Conservation (phyloP, 2,888 invertebrate genomes). For the Volucella inanis region DNA sequence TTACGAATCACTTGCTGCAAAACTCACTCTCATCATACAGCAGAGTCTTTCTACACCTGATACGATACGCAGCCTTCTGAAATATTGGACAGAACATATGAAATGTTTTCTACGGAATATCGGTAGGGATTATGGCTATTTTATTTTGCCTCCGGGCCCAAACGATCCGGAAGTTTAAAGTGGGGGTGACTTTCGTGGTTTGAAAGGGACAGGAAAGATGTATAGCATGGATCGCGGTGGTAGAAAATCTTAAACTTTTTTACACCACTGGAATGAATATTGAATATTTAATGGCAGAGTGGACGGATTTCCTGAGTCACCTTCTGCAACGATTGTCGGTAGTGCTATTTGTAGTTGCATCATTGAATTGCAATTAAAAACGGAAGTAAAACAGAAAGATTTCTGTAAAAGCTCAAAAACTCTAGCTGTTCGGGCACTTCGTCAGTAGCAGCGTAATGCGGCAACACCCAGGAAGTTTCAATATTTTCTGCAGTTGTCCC, state of each 20-base stretch:
- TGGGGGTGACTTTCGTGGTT: conserved; percentile 79
- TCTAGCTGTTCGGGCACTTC: conserved; percentile 86
- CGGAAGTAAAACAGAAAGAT: conserved; percentile 81
- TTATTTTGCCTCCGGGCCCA: conserved; percentile 80
- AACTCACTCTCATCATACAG: conserved; percentile 88
- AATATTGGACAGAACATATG: conserved; percentile 90
- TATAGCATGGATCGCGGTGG: conserved; percentile 63
- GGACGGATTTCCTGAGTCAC: conserved; percentile 65
- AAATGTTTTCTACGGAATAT: conserved; percentile 82
- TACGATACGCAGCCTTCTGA: conserved; percentile 92
- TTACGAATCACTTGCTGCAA: conserved; percentile 82
- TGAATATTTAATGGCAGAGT: conserved; percentile 31
- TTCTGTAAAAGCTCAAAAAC: conserved; percentile 86
- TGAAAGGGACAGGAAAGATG: conserved; percentile 70
- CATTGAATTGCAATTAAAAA: conserved; percentile 76
- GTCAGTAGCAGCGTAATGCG: conserved; percentile 78
- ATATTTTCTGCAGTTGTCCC: conserved; percentile 50
- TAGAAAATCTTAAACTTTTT: conserved; percentile 50
- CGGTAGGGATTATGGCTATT: conserved; percentile 85
- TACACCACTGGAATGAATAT: conserved; percentile 56
- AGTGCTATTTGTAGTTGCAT: conserved; percentile 65
- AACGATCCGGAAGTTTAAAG: conserved; percentile 88
- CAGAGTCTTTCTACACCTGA: conserved; percentile 96
- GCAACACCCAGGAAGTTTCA: conserved; percentile 49
- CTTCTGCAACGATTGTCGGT: conserved; percentile 33